Evolutionary conservation across 2,113 vertebrate species (phyloP), one percentile per base, ranked within the genome.

Genomic region (Drymodes brunneopygia): DNA sequence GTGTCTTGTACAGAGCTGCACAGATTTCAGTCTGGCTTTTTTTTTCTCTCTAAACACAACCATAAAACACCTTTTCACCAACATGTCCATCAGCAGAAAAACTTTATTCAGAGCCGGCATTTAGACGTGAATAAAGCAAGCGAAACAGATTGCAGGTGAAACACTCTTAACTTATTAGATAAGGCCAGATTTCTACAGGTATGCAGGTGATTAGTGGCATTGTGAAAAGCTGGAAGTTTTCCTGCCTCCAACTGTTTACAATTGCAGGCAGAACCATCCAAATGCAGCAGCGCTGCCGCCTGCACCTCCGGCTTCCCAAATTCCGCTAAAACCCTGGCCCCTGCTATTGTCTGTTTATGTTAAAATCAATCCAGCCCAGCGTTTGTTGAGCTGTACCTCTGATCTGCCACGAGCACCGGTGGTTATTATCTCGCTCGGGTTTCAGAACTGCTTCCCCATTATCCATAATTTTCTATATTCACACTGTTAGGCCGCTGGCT

Each of bases 401-500:
- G 93, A 83, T 95, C 90, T 56, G 85, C 90, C 88, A 56, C 87
- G 3, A 78, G 88, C 51, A 66, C 93, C 11, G 66, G 67, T 1
- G 38, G 92, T 90, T 83, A 96, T 96, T 93, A 94, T 94, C 90
- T 93, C 88, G 57, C 95, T 81, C 84, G 36, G 93, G 12, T 93
- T 95, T 94, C 93, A 93, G 79, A 95, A 90, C 90, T 90, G 92
- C 93, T 95, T 92, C 66, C 94, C 95, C 90, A 96, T 97, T 97
- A 96, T 96, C 92, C 85, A 18, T 93, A 93, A 96, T 96, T 97
- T 97, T 92, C 94, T 93, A 10, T 67, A 92, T 93, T 93, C 88
- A 71, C 89, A 88, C 92, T 61, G 88, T 90, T 92, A 88, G 90
- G 92, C 96, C 67, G 64, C 74, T 19, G 77, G 15, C 80, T 84